Percentiles rank a stretch among this genome's conserved stretches.
Evolutionary conservation across 2,888 invertebrate species (phyloP).

Genomic region (Xanthia icteritia): DNA sequence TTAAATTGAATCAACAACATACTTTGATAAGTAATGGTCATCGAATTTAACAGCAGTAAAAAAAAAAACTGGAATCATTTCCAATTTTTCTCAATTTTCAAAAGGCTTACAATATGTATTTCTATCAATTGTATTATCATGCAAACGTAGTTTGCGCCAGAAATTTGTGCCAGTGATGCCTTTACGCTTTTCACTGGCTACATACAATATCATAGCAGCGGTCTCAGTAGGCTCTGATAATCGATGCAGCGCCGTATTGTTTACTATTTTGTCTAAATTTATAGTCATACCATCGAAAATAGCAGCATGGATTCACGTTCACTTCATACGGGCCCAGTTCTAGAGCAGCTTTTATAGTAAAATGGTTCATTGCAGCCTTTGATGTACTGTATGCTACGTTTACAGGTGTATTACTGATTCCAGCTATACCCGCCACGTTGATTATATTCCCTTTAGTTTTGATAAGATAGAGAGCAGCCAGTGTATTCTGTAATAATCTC

Average conservation of each 20-base stretch:
- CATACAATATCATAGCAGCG: conserved; percentile 64
- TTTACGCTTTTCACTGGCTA: conserved; percentile 71
- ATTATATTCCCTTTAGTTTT: conserved; percentile 67
- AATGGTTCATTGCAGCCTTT: conserved; percentile 72
- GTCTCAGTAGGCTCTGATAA: conserved; percentile 51
- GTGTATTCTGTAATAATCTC: too few relatives aligned
- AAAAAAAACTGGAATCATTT: neutral
- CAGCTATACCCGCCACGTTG: conserved; percentile 68
- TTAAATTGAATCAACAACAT: too few relatives aligned
- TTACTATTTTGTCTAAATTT: neutral
- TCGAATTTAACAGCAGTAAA: neutral
- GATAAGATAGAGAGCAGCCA: conserved; percentile 67
- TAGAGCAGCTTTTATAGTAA: conserved; percentile 80
- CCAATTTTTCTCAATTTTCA: neutral
- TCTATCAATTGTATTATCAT: neutral
- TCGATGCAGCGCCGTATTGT: conserved; percentile 27
- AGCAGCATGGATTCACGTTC: conserved; percentile 91
- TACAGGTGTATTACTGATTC: conserved; percentile 90
- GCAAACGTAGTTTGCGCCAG: neutral
- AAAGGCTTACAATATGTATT: neutral
- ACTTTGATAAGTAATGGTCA: neutral
- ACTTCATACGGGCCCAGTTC: conserved; percentile 94
- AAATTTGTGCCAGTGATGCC: conserved; percentile 69
- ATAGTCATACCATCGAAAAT: conserved; percentile 72
- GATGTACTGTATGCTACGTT: conserved; percentile 76